Evolutionary conservation across 2,113 vertebrate species (phyloP).

Genomic region (Chaetodon trifascialis): DNA sequence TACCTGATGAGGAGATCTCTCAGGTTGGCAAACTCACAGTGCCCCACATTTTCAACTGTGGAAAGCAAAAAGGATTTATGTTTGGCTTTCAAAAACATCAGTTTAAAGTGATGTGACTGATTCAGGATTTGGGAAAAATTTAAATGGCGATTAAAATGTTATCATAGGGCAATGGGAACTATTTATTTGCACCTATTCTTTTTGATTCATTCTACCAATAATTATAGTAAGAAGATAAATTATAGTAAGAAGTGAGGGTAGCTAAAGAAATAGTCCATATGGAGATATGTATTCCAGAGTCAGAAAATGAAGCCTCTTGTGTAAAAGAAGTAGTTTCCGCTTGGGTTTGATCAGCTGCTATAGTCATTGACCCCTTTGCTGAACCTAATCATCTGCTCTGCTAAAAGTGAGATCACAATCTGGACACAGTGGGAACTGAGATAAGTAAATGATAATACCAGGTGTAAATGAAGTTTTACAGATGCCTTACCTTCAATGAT

Average conservation of each 20-base stretch:
- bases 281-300: not conserved
- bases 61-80: conserved; percentile 25
- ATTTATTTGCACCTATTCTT: too few species aligned
- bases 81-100: not conserved
- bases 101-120: not conserved
- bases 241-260: not conserved
- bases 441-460: not conserved
- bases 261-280: not conserved
- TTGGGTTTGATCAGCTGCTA: not conserved
- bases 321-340: not conserved
- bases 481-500: conserved; percentile 91
- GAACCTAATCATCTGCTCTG: not conserved
- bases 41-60: conserved; percentile 93
- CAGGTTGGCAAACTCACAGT: conserved; percentile 94
- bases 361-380: not conserved
- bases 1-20: conserved; percentile 95
- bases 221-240: too few species aligned
- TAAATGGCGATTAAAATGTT: too few species aligned
- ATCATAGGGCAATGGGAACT: too few species aligned
- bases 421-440: not conserved
- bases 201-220: too few species aligned
- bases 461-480: not conserved
- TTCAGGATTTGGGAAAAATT: too few species aligned
- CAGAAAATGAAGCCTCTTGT: not conserved
- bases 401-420: conserved; percentile 17